Conservation (phyloP, 2,888 invertebrate genomes). For the Ornithoptera alexandrae region DNA sequence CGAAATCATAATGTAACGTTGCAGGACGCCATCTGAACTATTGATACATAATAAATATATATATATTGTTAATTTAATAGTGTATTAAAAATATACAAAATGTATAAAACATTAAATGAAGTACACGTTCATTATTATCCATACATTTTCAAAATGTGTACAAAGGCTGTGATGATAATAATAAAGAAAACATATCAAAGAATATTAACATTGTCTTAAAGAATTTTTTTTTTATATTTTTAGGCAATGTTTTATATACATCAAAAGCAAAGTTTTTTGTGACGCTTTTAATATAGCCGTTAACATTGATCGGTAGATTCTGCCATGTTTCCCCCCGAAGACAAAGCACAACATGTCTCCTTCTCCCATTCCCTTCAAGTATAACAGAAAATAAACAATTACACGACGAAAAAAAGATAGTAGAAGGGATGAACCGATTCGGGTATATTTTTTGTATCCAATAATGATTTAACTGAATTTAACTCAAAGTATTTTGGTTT, state of each 20-base stretch:
- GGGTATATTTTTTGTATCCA: no score
- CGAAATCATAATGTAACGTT: neutral
- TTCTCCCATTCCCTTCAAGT: neutral
- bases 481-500: neutral
- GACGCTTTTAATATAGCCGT: neutral
- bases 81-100: slow-evolving; percentile 11
- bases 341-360: neutral
- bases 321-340: no score
- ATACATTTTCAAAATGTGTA: neutral
- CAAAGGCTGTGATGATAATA: neutral
- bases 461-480: no score
- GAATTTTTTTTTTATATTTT: no score
- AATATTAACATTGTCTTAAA: neutral
- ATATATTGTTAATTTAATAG: slow-evolving; percentile 5
- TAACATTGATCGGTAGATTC: neutral
- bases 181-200: neutral
- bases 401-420: no score
- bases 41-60: neutral
- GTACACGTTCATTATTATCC: neutral
- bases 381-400: no score
- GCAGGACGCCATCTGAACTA: neutral
- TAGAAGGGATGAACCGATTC: no score
- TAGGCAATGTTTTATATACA: no score
- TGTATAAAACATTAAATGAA: slow-evolving; percentile 5
- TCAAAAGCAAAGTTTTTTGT: no score